Percentiles rank a stretch among this genome's conserved stretches.
phyloP scores from a whole-genome alignment of 2,888 invertebrate genomes.

The Tupiocoris notatus region DNA sequence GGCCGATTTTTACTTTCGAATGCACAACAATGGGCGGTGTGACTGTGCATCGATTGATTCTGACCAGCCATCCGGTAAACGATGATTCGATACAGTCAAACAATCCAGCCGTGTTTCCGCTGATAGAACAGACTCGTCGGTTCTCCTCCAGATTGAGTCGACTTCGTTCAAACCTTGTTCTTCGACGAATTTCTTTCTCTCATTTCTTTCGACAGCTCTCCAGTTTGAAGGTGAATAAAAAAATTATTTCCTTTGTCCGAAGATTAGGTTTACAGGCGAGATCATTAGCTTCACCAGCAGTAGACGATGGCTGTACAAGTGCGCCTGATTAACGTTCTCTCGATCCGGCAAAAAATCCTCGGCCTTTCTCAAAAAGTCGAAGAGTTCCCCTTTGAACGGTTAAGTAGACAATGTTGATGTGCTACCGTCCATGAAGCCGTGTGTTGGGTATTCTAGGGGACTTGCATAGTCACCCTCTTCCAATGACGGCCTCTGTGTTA shows the following conservation, averaged over 20 bases:
- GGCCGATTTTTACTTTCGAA: too few relatives aligned
- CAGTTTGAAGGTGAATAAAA: too few relatives aligned
- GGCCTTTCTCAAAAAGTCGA: not conserved
- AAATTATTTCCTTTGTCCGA: too few relatives aligned
- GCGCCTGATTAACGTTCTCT: not conserved
- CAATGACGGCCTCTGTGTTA: too few relatives aligned
- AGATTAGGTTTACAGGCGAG: not conserved
- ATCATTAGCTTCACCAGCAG: too few relatives aligned
- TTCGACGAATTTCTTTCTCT: too few relatives aligned
- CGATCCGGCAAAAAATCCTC: not conserved
- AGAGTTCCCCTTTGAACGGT: not conserved
- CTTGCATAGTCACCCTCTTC: not conserved
- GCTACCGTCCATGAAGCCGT: not conserved
- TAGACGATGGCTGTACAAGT: not conserved
- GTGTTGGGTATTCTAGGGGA: not conserved
- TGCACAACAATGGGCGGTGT: too few relatives aligned
- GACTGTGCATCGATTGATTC: too few relatives aligned
- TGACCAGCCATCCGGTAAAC: constrained; percentile 21
- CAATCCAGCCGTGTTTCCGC: constrained; percentile 19
- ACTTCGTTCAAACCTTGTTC: too few relatives aligned
- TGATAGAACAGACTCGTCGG: not conserved
- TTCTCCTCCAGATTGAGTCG: not conserved
- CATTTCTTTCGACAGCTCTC: too few relatives aligned
- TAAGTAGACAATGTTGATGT: not conserved
- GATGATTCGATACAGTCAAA: constrained; percentile 26